phyloP scores from a whole-genome alignment of 2,888 invertebrate species.

The Rhorus exstirpatorius region DNA sequence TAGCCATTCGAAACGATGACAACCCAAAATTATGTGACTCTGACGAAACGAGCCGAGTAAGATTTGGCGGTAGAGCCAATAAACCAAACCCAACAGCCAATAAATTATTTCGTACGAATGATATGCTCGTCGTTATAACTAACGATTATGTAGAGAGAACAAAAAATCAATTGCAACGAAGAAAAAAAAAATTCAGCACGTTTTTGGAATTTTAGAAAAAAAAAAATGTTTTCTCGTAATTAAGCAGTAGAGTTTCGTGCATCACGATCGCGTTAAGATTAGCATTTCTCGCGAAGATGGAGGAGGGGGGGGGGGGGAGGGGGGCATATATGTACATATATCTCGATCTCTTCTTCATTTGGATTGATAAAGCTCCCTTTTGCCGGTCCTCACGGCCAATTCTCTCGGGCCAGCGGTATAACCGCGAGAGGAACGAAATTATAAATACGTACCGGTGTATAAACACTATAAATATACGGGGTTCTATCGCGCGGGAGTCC shows the following conservation, averaged over 20 bases:
- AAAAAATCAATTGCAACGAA: neutral
- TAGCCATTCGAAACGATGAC: conserved; percentile 70
- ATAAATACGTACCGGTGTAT: conserved; percentile 80
- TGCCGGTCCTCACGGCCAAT: conserved; percentile 49
- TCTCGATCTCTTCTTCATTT: conserved; percentile 17
- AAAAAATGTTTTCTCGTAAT: neutral
- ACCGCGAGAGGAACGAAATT: conserved; percentile 75
- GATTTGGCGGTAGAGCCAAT: conserved; percentile 80
- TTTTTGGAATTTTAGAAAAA: neutral
- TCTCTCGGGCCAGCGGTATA: conserved; percentile 69
- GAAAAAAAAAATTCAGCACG: neutral
- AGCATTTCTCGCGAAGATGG: neutral
- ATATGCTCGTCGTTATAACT: conserved; percentile 12
- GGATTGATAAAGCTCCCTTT: conserved; percentile 26
- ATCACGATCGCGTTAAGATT: neutral
- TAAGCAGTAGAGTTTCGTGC: neutral
- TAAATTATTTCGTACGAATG: conserved; percentile 68
- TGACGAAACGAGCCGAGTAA: conserved; percentile 77
- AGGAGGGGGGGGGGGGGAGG: neutral
- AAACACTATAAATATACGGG: conserved; percentile 81
- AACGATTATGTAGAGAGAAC: neutral
- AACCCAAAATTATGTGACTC: conserved; percentile 76
- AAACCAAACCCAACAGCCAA: conserved; percentile 60
- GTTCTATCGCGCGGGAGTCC: conserved; percentile 59
- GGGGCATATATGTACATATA: neutral